A percentile compares a stretch with the other conserved stretches of the same genome.
phyloP scores from a whole-genome alignment of 2,888 invertebrate species.

The Hirudinaria manillensis region DNA sequence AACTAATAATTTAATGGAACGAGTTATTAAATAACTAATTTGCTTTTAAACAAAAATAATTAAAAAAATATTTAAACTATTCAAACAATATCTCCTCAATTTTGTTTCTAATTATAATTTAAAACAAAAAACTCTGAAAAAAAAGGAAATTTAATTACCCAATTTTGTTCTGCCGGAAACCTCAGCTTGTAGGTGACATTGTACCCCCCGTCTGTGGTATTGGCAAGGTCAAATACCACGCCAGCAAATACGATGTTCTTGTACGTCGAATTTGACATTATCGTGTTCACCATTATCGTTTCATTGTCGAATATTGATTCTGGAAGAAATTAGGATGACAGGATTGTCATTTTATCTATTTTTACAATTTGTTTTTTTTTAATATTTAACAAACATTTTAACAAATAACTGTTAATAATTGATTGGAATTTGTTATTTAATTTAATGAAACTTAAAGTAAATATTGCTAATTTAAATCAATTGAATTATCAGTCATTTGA shows the following conservation, averaged over 20 bases:
- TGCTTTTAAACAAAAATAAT: not conserved
- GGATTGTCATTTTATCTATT: not conserved
- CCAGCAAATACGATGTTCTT: slow-evolving; percentile 9
- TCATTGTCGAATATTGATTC: slow-evolving; percentile 3
- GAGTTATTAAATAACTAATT: not conserved
- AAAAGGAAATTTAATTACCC: not conserved
- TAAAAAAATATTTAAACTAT: not conserved
- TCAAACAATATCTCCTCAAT: too few relatives aligned
- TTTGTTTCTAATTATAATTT: too few relatives aligned
- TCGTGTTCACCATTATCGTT: not conserved
- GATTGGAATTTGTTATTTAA: too few relatives aligned
- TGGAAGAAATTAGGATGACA: not conserved
- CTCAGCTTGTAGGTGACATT: slow-evolving; percentile 28
- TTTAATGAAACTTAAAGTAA: too few relatives aligned
- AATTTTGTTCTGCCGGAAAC: slow-evolving; percentile 29
- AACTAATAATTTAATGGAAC: not conserved
- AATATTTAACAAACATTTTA: not conserved
- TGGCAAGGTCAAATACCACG: slow-evolving; percentile 9
- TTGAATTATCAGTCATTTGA: too few relatives aligned
- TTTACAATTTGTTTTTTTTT: not conserved
- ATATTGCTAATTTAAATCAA: too few relatives aligned
- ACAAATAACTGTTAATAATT: not conserved
- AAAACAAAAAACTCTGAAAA: not conserved
- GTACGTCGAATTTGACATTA: not conserved
- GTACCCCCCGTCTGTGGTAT: not conserved